These are phyloP conservation scores for Portunus trituberculatus DNA, from an alignment of 1,140 invertebrate genomes.

Conservation along the genomic window DNA sequence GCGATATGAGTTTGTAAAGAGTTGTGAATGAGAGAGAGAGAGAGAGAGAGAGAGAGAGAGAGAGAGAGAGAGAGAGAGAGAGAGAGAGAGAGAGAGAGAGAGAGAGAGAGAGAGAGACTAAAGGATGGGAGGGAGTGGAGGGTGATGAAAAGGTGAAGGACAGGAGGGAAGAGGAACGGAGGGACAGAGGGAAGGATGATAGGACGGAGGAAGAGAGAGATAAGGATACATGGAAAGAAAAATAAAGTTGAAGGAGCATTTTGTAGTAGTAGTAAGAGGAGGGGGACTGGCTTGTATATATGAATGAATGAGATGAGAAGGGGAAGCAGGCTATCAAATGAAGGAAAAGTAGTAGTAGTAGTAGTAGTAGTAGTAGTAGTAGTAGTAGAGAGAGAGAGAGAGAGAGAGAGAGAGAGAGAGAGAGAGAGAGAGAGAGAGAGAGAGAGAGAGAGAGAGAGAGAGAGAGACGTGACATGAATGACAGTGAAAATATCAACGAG, in stretches of 20 bases:
- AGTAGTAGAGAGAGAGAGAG: not conserved
- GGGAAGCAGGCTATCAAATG: no score
- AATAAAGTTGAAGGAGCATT: not conserved
- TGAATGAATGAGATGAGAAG: not conserved
- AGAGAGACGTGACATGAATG: not conserved
- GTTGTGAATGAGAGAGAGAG: not conserved
- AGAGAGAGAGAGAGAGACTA: not conserved
- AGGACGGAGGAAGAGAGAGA: not conserved
- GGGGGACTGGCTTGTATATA: not conserved
- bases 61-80: no score
- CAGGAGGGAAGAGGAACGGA: no score
- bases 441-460: constrained; percentile 21
- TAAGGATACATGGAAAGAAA: not conserved
- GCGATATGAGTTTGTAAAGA: not conserved
- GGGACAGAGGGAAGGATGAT: not conserved
- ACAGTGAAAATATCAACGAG: not conserved
- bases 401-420: not conserved
- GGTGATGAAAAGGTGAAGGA: not conserved
- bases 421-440: not conserved
- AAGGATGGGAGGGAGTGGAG: not conserved
- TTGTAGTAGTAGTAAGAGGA: not conserved
- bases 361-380: no score
- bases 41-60: not conserved
- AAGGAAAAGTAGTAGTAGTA: no score
- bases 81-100: no score